Evolutionary conservation across 2,113 vertebrate genomes (phyloP).

Genomic region (Caloenas nicobarica): DNA sequence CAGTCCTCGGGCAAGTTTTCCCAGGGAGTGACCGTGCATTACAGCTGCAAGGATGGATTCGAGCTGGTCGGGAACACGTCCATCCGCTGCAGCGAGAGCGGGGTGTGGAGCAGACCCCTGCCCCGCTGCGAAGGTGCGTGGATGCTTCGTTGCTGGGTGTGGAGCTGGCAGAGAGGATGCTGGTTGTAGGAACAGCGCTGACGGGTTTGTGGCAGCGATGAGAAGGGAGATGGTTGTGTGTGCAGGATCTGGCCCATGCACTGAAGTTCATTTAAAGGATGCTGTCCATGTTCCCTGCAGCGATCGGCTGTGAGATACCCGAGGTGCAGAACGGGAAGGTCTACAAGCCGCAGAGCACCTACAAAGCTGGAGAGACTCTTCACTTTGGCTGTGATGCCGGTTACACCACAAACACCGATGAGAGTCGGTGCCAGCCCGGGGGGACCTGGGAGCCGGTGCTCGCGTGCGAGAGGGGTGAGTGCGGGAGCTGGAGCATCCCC

Average conservation of each 20-base stretch:
- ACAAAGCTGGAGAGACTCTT: neutral
- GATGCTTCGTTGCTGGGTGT: fast-evolving
- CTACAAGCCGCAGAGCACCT: neutral
- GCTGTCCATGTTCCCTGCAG: neutral
- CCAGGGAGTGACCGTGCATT: neutral
- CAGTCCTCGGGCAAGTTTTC: neutral
- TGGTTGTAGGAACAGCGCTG: neutral
- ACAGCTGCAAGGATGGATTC: neutral
- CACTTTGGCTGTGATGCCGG: fast-evolving
- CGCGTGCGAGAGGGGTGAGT: neutral
- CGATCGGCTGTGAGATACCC: neutral
- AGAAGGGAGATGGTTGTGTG: neutral
- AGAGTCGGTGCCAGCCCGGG: neutral
- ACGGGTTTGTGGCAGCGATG: fast-evolving
- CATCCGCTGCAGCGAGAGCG: neutral
- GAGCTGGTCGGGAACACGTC: neutral
- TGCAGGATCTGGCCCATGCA: neutral
- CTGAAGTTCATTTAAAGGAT: fast-evolving
- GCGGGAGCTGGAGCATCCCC: neutral
- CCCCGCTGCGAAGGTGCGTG: constrained; percentile 9
- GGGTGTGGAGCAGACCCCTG: neutral
- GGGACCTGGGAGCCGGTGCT: neutral
- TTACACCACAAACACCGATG: fast-evolving
- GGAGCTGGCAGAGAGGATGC: neutral
- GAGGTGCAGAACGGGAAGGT: neutral